A percentile compares a stretch with the other conserved stretches of the same genome.
Evolutionary conservation across 2,797 vertebrate genomes (phyloP).

Genomic region (Premnoplex brunnescens): DNA sequence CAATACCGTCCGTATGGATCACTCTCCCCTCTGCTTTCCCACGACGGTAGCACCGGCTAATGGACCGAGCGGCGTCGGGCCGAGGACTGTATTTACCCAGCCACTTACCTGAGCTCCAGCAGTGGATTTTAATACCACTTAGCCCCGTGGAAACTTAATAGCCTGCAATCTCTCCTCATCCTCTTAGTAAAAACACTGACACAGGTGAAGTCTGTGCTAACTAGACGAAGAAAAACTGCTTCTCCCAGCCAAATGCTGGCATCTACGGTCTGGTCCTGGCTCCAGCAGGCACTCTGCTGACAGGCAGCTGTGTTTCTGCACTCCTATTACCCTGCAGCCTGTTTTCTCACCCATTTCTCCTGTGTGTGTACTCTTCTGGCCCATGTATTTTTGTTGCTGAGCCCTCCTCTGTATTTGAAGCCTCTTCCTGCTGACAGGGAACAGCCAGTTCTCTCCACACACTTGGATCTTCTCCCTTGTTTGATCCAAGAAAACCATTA

Average conservation of each 20-base stretch:
- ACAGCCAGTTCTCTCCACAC: neutral
- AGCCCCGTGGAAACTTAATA: constrained; percentile 4
- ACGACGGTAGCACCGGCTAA: neutral
- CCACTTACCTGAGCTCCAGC: neutral
- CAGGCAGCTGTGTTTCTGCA: neutral
- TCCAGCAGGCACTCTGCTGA: neutral
- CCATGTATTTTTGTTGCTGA: neutral
- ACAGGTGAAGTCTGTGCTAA: neutral
- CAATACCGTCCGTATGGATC: neutral
- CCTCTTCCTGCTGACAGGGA: neutral
- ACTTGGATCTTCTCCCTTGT: neutral
- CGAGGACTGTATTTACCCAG: neutral
- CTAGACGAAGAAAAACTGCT: neutral
- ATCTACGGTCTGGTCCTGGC: neutral
- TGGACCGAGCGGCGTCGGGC: neutral
- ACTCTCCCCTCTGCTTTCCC: accelerated
- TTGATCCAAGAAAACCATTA: neutral
- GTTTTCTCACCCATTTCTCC: neutral
- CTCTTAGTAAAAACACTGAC: neutral
- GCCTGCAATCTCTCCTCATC: neutral
- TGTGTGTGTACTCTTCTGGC: neutral
- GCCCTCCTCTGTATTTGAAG: neutral
- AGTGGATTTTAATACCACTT: neutral
- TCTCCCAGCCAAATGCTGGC: neutral
- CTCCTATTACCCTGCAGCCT: neutral